Percentiles rank a stretch among this genome's conserved stretches.
phyloP scores from a whole-genome alignment of 2,888 invertebrate species.

The Didymodactylos carnosus region DNA sequence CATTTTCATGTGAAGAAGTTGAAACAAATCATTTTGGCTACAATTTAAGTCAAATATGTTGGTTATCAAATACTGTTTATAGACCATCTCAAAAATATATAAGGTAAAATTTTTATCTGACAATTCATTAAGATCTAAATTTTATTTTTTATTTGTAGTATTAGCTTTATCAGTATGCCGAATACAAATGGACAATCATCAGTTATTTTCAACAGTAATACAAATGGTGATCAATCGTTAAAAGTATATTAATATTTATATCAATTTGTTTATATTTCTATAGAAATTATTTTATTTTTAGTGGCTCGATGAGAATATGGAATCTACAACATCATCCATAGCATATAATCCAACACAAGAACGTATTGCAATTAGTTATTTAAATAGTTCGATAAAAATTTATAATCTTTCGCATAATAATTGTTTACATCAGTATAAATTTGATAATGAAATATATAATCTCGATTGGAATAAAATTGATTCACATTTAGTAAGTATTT shows the following conservation, averaged over 20 bases:
- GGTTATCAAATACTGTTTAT: background rate
- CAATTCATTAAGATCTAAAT: background rate
- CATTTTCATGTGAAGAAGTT: background rate
- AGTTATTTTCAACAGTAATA: background rate
- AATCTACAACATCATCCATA: background rate
- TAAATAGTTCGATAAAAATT: background rate
- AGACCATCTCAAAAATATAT: background rate
- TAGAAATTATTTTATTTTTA: background rate
- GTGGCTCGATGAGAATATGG: background rate
- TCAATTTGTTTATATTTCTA: background rate
- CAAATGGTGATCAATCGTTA: background rate
- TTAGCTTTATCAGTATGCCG: background rate
- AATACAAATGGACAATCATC: background rate
- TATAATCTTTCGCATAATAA: background rate
- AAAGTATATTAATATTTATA: background rate
- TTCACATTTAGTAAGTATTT: background rate
- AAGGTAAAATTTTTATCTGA: background rate
- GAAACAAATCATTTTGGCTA: background rate
- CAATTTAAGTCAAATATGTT: background rate
- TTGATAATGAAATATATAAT: background rate
- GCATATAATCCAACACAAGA: background rate
- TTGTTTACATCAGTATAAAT: background rate
- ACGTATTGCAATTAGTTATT: background rate
- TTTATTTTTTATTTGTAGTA: background rate
- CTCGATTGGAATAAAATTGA: background rate